Evolutionary conservation across 2,888 invertebrate species (phyloP), one percentile per base, ranked within the genome.

Genomic region (Azorinus chamasolen): DNA sequence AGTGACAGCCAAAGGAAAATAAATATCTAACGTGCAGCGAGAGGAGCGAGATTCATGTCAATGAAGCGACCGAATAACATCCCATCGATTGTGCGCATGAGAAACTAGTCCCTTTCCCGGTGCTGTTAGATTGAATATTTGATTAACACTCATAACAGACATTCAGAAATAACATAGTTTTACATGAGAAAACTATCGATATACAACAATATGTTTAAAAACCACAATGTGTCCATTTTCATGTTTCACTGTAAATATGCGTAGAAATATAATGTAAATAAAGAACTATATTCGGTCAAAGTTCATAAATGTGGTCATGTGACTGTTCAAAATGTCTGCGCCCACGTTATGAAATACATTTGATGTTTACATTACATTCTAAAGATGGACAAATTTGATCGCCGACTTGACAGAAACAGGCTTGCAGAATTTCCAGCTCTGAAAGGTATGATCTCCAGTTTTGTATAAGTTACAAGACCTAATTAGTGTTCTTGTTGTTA

Each of bases 1-100:
- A 80, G 79, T 83, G 79, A 83, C 82, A 83, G 82, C 83, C 83
- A 83, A 79, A 82, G 82, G 79, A 77, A 79, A 79, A 84, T 82
- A 82, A 83, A 82, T 71, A 78, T 75, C 79, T 79, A 83, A 85
- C 82, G 81, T 83, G 85, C 82, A 79, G 78, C 71, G 71, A 74
- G 78, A 80, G 68, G 75, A 83, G 82, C 83, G 80, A 79, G 75
- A 69, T 79, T 81, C 77, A 77, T 81, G 83, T 78, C 79, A 74
- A 79, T 81, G 76, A 79, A 74, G 72, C 57, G 64, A 72, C 76
- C 84, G 61, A 62, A 74, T 57, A 50, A 68, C 77, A 58, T 12
- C 57, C 8, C 20, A 45, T 14, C 39, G 51, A 68, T 72, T 53
- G 37, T 45, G 25, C 57, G 50, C 54, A 25, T n/a, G 6, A 24